Conservation (phyloP, 2,113 vertebrate genomes). For the Scortum barcoo region DNA sequence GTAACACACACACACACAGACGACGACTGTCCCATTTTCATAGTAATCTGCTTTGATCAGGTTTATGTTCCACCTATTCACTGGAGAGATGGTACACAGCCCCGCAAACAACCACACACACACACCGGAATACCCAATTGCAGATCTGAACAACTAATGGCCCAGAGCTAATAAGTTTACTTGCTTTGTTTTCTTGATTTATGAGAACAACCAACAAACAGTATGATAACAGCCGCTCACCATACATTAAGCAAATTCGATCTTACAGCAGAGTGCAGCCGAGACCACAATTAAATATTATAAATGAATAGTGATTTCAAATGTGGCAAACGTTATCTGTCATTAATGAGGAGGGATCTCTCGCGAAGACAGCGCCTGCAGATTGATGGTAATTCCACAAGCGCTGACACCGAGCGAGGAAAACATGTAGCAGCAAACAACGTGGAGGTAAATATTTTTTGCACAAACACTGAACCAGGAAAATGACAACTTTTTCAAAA, state of each 20-base stretch:
- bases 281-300: slow-evolving; percentile 32
- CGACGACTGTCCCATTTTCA: slow-evolving; percentile 54
- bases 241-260: slow-evolving; percentile 46
- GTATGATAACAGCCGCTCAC: slow-evolving; percentile 24
- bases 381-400: slow-evolving; percentile 4
- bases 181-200: slow-evolving; percentile 31
- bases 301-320: slow-evolving; percentile 39
- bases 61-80: slow-evolving; percentile 39
- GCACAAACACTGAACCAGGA: slow-evolving; percentile 17
- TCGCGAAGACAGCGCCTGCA: not conserved
- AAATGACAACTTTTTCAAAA: not conserved
- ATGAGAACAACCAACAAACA: slow-evolving; percentile 29
- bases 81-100: slow-evolving; percentile 12
- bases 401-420: not conserved
- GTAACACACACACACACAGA: slow-evolving; percentile 20
- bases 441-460: not conserved
- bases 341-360: not conserved
- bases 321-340: slow-evolving; percentile 18
- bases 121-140: slow-evolving; percentile 13
- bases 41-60: slow-evolving; percentile 62
- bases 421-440: not conserved
- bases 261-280: slow-evolving; percentile 17
- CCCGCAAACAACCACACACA: slow-evolving; percentile 15
- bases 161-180: slow-evolving; percentile 53
- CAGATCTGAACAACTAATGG: slow-evolving; percentile 44